Percentiles rank a stretch among this genome's conserved stretches.
Evolutionary conservation across 2,888 invertebrate genomes (phyloP).

Genomic region (Zeuzera pyrina): DNA sequence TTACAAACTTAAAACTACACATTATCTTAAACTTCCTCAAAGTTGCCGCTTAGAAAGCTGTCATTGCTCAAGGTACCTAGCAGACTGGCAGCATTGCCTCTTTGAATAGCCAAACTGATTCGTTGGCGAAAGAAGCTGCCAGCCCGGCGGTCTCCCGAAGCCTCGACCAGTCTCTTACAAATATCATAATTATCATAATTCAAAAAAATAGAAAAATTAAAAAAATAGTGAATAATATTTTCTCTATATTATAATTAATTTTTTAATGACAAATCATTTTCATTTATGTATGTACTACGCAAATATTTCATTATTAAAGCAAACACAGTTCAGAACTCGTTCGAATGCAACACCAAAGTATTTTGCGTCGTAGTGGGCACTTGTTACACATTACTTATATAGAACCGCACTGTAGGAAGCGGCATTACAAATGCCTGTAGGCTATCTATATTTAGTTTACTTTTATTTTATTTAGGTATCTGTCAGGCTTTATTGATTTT

Average conservation of each 20-base stretch:
- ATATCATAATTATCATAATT: no score
- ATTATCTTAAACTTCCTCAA: no score
- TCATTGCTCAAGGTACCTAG: no score
- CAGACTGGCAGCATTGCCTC: no score
- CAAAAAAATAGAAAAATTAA: background rate
- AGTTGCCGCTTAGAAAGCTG: no score
- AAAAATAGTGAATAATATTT: background rate
- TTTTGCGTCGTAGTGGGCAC: slow-evolving; percentile 31
- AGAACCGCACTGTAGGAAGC: slow-evolving; percentile 31
- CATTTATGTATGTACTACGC: background rate
- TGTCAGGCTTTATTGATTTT: no score
- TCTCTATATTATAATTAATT: background rate
- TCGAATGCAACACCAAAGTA: slow-evolving; percentile 32
- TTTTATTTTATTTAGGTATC: slow-evolving; percentile 19
- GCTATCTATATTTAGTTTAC: slow-evolving; percentile 34
- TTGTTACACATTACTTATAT: slow-evolving; percentile 45
- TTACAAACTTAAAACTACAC: no score
- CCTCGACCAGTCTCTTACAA: no score
- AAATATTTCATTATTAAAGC: background rate
- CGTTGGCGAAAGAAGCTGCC: no score
- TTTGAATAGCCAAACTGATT: no score
- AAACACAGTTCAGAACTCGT: background rate
- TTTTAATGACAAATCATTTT: background rate
- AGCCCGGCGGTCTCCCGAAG: no score
- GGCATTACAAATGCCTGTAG: slow-evolving; percentile 34